phyloP scores from a whole-genome alignment of 2,888 invertebrate genomes.

The Stramonita haemastoma region DNA sequence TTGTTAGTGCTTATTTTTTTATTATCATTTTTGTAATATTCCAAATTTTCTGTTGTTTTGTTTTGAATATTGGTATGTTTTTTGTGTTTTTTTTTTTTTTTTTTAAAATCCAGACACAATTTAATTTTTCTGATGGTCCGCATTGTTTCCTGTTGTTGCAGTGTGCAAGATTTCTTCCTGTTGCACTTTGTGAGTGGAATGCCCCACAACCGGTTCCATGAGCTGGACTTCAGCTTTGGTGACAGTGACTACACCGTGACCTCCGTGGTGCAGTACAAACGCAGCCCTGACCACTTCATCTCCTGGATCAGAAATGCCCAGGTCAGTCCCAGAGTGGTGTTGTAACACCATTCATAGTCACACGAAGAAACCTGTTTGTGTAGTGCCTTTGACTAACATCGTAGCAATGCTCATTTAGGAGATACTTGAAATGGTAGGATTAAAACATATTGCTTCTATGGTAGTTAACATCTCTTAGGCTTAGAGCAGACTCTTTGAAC shows the following conservation, averaged over 20 bases:
- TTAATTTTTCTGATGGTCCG: background rate
- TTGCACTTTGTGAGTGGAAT: constrained; percentile 74
- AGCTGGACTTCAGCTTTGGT: constrained; percentile 63
- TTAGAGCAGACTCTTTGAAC: too few relatives aligned
- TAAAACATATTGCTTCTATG: too few relatives aligned
- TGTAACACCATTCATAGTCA: background rate
- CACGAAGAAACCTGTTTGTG: too few relatives aligned
- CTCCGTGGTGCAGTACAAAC: constrained; percentile 72
- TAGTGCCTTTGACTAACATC: too few relatives aligned
- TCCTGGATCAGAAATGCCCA: constrained; percentile 71
- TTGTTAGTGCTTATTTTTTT: too few relatives aligned
- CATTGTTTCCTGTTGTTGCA: constrained; percentile 46
- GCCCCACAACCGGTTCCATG: constrained; percentile 54
- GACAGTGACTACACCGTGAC: constrained; percentile 65
- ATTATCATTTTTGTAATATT: too few relatives aligned
- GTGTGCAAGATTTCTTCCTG: constrained; percentile 66
- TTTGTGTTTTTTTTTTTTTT: background rate
- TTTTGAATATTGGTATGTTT: too few relatives aligned
- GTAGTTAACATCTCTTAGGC: too few relatives aligned
- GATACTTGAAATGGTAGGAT: too few relatives aligned
- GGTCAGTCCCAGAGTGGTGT: constrained; percentile 57
- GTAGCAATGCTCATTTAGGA: too few relatives aligned
- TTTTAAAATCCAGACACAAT: background rate
- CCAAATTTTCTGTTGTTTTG: too few relatives aligned
- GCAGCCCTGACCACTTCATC: constrained; percentile 74